These are phyloP conservation scores for Parthenolecanium corni DNA, from an alignment of 2,888 invertebrate species.

Conservation along the genomic window DNA sequence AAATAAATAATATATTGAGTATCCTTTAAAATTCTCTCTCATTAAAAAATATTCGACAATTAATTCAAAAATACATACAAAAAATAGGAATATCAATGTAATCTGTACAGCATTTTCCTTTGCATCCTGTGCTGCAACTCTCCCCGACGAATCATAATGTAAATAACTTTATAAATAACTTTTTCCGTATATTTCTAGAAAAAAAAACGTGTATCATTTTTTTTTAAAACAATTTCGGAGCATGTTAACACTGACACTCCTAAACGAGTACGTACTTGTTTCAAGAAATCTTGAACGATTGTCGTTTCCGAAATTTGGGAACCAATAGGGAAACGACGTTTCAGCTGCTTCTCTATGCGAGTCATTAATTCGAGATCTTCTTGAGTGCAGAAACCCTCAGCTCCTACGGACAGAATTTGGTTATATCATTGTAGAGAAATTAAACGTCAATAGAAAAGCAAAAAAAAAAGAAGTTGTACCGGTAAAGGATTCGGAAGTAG, in stretches of 20 bases:
- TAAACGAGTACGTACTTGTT: slow-evolving; percentile 32
- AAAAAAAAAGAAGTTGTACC: slow-evolving; percentile 43
- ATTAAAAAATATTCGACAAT: too few relatives aligned
- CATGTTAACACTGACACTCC: not conserved
- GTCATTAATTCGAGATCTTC: slow-evolving; percentile 84
- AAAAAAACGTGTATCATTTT: slow-evolving; percentile 29
- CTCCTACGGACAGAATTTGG: slow-evolving; percentile 47
- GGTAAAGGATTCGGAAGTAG: slow-evolving; percentile 79
- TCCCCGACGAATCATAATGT: slow-evolving; percentile 87
- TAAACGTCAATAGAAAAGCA: not conserved
- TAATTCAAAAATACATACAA: not conserved
- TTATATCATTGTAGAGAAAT: not conserved
- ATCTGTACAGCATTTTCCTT: slow-evolving; percentile 78
- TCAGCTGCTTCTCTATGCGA: slow-evolving; percentile 74
- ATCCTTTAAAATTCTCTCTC: too few relatives aligned
- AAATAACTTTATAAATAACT: slow-evolving; percentile 78
- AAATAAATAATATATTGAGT: too few relatives aligned
- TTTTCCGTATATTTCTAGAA: slow-evolving; percentile 72
- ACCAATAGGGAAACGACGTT: slow-evolving; percentile 31
- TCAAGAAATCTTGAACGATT: slow-evolving; percentile 55
- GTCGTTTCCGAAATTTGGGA: slow-evolving; percentile 83
- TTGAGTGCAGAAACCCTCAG: slow-evolving; percentile 94
- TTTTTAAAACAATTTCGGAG: not conserved
- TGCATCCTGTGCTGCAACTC: slow-evolving; percentile 94
- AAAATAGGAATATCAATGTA: not conserved